A percentile compares a stretch with the other conserved stretches of the same genome.
These are phyloP conservation scores for Nebria brevicollis DNA, from an alignment of 2,888 invertebrate genomes.

Conservation along the genomic window DNA sequence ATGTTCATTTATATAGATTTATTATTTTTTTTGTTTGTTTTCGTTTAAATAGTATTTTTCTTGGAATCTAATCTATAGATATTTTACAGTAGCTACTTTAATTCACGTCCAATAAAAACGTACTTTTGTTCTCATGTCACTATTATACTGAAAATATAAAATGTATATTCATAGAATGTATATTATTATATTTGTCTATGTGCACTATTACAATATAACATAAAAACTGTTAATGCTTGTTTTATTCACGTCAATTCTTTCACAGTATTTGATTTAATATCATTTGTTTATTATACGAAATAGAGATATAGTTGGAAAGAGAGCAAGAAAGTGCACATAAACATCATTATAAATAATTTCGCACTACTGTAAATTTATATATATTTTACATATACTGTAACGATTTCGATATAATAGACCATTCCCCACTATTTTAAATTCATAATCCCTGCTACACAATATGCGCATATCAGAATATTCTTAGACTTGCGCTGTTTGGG, in stretches of 20 bases:
- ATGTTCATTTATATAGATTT: conserved; percentile 39
- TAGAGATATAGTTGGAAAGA: conserved; percentile 5
- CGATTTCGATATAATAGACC: not conserved
- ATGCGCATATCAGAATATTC: conserved; percentile 2
- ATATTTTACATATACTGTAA: conserved; percentile 10
- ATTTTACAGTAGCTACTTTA: conserved; percentile 47
- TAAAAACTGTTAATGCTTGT: conserved; percentile 10
- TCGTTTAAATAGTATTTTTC: conserved; percentile 31
- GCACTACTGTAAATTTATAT: conserved; percentile 44
- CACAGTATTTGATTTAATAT: conserved; percentile 12
- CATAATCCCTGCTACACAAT: not conserved
- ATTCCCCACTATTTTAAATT: not conserved
- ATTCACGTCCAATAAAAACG: conserved; percentile 39
- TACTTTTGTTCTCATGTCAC: conserved; percentile 11
- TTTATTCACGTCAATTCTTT: not conserved
- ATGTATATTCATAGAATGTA: conserved; percentile 18
- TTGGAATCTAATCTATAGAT: conserved; percentile 45
- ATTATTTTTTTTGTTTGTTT: conserved; percentile 26
- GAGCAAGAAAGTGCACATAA: conserved; percentile 8
- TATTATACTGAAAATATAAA: conserved; percentile 26
- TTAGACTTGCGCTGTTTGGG: too few relatives aligned
- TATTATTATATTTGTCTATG: conserved; percentile 19
- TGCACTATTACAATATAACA: conserved; percentile 16
- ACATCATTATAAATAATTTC: conserved; percentile 36
- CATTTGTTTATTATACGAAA: conserved; percentile 11